Evolutionary conservation across 2,113 vertebrate species (phyloP).

Genomic region (Ammodytes dubius): DNA sequence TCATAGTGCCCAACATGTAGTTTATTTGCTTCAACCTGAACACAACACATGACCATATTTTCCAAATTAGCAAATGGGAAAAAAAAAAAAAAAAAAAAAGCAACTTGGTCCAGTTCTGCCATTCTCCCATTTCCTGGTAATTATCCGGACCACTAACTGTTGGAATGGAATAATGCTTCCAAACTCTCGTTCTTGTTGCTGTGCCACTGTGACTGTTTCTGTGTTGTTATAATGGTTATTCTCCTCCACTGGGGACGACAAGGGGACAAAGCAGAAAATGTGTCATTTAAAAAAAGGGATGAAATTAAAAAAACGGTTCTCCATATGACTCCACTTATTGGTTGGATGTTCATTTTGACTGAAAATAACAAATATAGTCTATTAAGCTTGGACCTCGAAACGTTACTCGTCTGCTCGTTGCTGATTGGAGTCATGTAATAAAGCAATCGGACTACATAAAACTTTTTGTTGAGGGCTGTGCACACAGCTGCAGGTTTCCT

Average conservation of each 20-base stretch:
- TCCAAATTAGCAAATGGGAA: conserved; percentile 40
- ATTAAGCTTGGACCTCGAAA: not conserved
- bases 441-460: not conserved
- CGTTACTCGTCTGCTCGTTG: not conserved
- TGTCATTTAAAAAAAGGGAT: conserved; percentile 66
- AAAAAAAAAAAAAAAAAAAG: conserved; percentile 36
- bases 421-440: not conserved
- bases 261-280: conserved; percentile 46
- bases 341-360: conserved; percentile 33
- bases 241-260: conserved; percentile 48
- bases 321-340: conserved; percentile 58
- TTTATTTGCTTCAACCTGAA: conserved; percentile 32
- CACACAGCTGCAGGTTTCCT: not conserved
- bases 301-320: conserved; percentile 71
- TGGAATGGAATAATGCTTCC: conserved; percentile 64
- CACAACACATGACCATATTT: not conserved
- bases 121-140: conserved; percentile 71
- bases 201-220: conserved; percentile 53
- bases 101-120: conserved; percentile 37
- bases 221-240: conserved; percentile 63
- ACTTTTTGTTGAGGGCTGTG: not conserved
- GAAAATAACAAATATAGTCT: conserved; percentile 2
- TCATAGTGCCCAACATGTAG: not conserved
- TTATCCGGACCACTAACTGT: conserved; percentile 79
- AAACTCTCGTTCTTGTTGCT: conserved; percentile 58